These are phyloP conservation scores for Regulus satrapa DNA, from an alignment of 2,113 vertebrate species.

Conservation along the genomic window DNA sequence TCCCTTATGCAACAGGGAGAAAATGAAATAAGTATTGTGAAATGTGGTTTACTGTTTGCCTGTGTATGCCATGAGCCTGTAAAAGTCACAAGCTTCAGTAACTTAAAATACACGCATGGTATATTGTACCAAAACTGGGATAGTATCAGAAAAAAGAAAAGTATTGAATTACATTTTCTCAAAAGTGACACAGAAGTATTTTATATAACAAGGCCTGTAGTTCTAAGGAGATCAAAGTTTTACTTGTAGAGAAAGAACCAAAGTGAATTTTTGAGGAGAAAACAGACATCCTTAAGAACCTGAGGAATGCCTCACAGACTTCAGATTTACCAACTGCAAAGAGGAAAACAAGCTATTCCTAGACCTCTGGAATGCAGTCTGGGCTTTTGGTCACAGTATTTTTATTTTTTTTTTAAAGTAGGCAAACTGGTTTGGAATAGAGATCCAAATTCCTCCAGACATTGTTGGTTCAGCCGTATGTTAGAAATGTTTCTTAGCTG, in stretches of 20 bases:
- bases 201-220: neutral
- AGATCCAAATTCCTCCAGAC: conserved; percentile 52
- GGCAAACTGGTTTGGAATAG: conserved; percentile 41
- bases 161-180: neutral
- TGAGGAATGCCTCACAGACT: conserved; percentile 54
- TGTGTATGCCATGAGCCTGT: neutral
- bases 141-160: neutral
- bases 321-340: conserved; percentile 55
- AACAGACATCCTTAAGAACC: conserved; percentile 34
- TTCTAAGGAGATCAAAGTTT: neutral
- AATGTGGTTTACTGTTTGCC: neutral
- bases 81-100: neutral
- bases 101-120: neutral
- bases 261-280: conserved; percentile 60
- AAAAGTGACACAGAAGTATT: neutral
- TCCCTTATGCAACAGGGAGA: neutral
- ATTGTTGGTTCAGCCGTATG: conserved; percentile 49
- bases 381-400: conserved; percentile 49
- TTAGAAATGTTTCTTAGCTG: conserved; percentile 51
- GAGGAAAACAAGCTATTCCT: conserved; percentile 68
- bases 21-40: neutral
- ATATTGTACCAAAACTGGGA: neutral
- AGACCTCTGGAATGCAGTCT: conserved; percentile 66
- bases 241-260: neutral
- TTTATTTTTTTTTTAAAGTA: conserved; percentile 2